Percentiles rank a stretch among this genome's conserved stretches.
phyloP scores from a whole-genome alignment of 2,113 vertebrate genomes.

The Budorcas taxicolor region DNA sequence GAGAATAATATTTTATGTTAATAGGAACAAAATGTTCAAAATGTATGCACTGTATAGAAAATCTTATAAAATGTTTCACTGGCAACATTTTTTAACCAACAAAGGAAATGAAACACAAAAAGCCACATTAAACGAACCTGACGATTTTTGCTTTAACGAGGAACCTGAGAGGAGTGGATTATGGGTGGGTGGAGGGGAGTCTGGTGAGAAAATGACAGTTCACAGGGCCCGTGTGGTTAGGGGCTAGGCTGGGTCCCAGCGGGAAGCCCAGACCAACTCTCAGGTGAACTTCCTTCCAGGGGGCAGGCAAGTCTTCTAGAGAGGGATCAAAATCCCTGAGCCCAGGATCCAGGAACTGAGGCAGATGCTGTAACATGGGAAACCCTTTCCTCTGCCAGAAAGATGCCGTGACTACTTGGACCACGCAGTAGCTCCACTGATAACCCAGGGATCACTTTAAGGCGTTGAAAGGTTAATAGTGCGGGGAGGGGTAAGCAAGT shows the following conservation, averaged over 20 bases:
- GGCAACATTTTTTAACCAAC: constrained; percentile 71
- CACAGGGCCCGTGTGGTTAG: neutral
- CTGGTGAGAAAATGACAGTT: neutral
- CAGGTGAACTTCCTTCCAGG: neutral
- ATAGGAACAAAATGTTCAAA: constrained; percentile 74
- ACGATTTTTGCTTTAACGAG: constrained; percentile 60
- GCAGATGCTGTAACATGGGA: neutral
- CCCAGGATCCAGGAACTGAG: neutral
- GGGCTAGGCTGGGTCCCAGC: neutral
- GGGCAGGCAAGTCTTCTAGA: neutral
- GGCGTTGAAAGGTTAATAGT: neutral
- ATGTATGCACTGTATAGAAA: constrained; percentile 64
- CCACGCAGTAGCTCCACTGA: neutral
- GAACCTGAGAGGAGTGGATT: constrained; percentile 56
- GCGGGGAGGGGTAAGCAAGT: too few species aligned
- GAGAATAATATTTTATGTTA: constrained; percentile 78
- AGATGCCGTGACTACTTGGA: neutral
- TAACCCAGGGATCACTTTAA: neutral
- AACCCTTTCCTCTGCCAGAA: neutral
- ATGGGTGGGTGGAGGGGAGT: neutral
- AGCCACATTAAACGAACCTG: constrained; percentile 67
- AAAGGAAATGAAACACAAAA: constrained; percentile 78
- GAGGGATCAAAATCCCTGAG: neutral
- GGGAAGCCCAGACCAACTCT: neutral
- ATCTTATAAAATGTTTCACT: constrained; percentile 66